Conservation (phyloP, 2,113 vertebrate genomes). For the Dromiciops gliroides region DNA sequence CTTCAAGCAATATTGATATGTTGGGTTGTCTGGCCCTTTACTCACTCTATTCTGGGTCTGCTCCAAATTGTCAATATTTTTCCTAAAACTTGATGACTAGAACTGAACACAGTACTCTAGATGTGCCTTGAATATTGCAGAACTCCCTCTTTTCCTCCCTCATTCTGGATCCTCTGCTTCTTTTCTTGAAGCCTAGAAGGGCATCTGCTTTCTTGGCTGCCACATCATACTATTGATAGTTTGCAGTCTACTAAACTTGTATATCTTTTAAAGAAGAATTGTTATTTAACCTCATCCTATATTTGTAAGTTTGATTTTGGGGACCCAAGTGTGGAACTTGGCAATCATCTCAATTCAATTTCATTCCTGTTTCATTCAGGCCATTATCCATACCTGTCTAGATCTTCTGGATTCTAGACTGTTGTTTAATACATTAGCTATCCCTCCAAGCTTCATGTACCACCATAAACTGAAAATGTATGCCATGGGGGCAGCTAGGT, state of each 20-base stretch:
- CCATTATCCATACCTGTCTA: neutral
- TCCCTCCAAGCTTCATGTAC: neutral
- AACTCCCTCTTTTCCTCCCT: neutral
- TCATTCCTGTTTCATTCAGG: neutral
- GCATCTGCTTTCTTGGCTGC: neutral
- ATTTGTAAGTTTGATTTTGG: neutral
- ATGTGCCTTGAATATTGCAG: neutral
- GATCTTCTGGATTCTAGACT: neutral
- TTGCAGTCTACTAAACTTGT: neutral
- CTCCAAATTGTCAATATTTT: neutral
- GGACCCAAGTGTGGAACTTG: neutral
- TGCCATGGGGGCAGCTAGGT: too few relatives aligned
- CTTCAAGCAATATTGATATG: neutral
- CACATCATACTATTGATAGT: neutral
- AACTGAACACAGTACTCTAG: neutral
- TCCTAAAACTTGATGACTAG: neutral
- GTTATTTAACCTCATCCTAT: neutral
- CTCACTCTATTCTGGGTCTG: neutral
- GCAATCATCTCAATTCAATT: neutral
- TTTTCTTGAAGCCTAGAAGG: neutral
- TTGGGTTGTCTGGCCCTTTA: neutral
- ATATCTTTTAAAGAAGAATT: neutral
- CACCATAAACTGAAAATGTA: neutral
- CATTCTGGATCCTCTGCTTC: neutral
- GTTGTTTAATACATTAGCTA: neutral